phyloP scores from a whole-genome alignment of 53 echinoderm and acorn worm species.

The Holothuria leucospilota region DNA sequence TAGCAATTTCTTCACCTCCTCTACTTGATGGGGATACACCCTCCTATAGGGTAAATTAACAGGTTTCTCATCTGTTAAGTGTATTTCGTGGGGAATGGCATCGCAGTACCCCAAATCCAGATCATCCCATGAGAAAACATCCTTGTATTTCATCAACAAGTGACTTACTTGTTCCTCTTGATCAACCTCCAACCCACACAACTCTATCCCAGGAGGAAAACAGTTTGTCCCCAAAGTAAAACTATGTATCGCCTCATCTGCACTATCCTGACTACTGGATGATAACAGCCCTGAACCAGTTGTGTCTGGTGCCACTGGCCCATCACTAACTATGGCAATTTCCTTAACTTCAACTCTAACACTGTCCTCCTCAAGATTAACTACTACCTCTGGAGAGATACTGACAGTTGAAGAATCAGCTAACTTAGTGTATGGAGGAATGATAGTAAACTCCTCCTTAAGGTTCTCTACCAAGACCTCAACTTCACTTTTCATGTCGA shows the following conservation, averaged over 20 bases:
- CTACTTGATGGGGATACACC: not conserved
- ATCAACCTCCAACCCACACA: too few species aligned
- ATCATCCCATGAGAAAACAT: slow-evolving; percentile 15
- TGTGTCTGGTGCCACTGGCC: not conserved
- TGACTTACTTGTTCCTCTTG: too few species aligned
- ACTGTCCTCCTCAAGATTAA: too few species aligned
- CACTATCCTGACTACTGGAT: not conserved
- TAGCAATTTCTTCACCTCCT: slow-evolving; percentile 6
- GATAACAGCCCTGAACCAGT: not conserved
- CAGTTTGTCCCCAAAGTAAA: too few species aligned
- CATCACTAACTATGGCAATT: not conserved
- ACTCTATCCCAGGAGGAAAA: too few species aligned
- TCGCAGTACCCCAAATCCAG: slow-evolving; percentile 37
- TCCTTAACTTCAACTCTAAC: too few species aligned
- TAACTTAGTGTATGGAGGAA: too few species aligned
- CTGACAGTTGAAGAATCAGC: too few species aligned
- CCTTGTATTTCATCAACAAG: slow-evolving; percentile 25
- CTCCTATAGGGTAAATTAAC: slow-evolving; percentile 34
- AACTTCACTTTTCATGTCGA: too few species aligned
- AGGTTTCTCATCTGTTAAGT: not conserved
- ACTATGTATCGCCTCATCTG: not conserved
- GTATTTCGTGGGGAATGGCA: slow-evolving; percentile 27
- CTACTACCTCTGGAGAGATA: too few species aligned
- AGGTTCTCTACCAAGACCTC: too few species aligned
- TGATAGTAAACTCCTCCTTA: too few species aligned